Evolutionary conservation across 2,113 vertebrate genomes (phyloP), one percentile per base, ranked within the genome.

Genomic region (Cyprinodon brontotheroides): DNA sequence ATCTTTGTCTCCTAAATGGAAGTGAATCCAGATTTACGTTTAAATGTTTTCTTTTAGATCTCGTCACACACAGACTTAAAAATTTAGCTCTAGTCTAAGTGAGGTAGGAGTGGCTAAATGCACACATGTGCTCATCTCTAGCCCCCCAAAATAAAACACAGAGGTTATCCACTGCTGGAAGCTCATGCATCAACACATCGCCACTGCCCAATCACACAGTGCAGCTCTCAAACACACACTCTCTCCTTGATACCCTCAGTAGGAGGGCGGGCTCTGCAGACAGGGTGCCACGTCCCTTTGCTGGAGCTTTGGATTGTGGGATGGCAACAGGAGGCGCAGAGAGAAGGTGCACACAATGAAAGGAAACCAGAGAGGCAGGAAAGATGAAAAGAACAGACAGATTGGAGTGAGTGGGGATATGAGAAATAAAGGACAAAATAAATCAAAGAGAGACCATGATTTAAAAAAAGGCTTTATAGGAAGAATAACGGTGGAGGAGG

Each of bases 301-400:
- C 61, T 70, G 59, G 72, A 84, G 81, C 64, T 70, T 74, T 81
- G 82, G 70, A 87, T 86, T 80, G 71, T 83, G 78, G 76, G 72
- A 87, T 77, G 70, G 74, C 69, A 74, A 70, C 60, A 41, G 40
- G 53, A 40, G 15, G 57, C 13, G 11, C 47, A 40, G 22, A 36
- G 22, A 73, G 43, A 70, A 67, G 60, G 41, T 20, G 36, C 7
- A 57, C 29, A 15, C 0, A 43, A 70, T 48, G 62, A 41, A 59
- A 64, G 22, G 43, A 64, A 4, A 12, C 64, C 11, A 41, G 4
- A 60, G 45, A 38, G 29, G 17, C 38, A 39, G 15, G 17, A n/a
- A 60, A 29, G 69, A 62, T 22, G 20, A 20, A 20, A 53, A 72
- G 40, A 36, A 20, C 45, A 22, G 11, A 29, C 48, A 40, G 40